Base-by-base conservation (phyloP, 64 coral and sea anemone species). In the Montipora cactus region DNA sequence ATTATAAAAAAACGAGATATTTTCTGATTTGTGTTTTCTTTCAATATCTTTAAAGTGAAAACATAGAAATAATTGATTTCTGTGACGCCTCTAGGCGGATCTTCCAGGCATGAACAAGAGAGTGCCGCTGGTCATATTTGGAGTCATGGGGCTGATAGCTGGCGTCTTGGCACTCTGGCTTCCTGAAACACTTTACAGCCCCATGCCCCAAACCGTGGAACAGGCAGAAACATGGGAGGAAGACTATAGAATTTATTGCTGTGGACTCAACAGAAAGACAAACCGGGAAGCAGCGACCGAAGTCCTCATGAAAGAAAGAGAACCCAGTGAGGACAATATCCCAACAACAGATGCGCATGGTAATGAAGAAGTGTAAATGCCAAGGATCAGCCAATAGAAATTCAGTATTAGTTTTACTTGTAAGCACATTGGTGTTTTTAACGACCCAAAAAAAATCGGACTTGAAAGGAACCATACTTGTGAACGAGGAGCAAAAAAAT, bases 131-230 rank as follows among this genome's bases (percentile, higher is more conserved):
- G 92, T 97, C 55, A 94, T 97, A 51, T 97, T 97, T 88, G 95
- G 95, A 8, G 21, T 94, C 23, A 14, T 91, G 18, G 95, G 81
- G 7, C 47, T 97, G 49, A 72, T 73, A 3, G 95, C 92, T 1
- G 92, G 95, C 7, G 78, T 94, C 28, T 44, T 97, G 89, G 84
- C 95, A 7, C 58, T 97, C 49, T 97, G 92, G 88, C 75, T 97
- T 19, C 95, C 95, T 55, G 95, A 97, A 73, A 97, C 95, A 2
- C 67, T 94, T 83, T 91, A 94, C 55, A 77, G 77, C 10, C 92
- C 91, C 23, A 97, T 97, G 82, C 82, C 92, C 20, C 95, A 97
- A 88, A 97, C 95, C 10, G 95, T 97, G 6, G 95, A 97, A 49
- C 82, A 97, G 52, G 74, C 83, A 13, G 95, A 97, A 67, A 77